Evolutionary conservation across 2,113 vertebrate species (phyloP).

Genomic region (Empidonax alnorum): DNA sequence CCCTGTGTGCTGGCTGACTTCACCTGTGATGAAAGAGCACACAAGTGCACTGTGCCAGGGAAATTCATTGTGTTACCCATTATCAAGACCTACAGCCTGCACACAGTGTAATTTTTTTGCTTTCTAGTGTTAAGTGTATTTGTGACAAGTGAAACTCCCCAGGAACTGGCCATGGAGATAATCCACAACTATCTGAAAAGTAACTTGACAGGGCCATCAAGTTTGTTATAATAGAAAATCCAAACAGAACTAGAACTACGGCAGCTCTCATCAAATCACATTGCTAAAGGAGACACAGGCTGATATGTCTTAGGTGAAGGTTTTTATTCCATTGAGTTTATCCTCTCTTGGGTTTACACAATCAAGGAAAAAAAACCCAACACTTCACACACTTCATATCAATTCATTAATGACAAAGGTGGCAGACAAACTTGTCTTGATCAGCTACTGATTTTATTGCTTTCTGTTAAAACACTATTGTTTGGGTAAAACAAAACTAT

Average conservation of each 20-base stretch:
- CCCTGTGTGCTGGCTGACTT: neutral
- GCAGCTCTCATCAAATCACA: slow-evolving; percentile 36
- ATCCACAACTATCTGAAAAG: slow-evolving; percentile 17
- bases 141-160: slow-evolving; percentile 34
- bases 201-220: slow-evolving; percentile 5
- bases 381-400: slow-evolving; percentile 36
- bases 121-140: neutral
- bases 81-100: slow-evolving; percentile 16
- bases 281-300: slow-evolving; percentile 13
- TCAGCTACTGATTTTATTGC: slow-evolving; percentile 67
- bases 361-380: slow-evolving; percentile 32
- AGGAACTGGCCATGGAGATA: neutral
- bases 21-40: neutral
- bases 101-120: neutral
- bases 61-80: neutral
- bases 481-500: slow-evolving; percentile 46
- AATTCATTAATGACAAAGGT: slow-evolving; percentile 60
- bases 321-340: slow-evolving; percentile 53
- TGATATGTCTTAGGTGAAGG: slow-evolving; percentile 1
- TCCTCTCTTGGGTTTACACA: slow-evolving; percentile 52
- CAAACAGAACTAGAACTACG: neutral
- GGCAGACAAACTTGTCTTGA: slow-evolving; percentile 56
- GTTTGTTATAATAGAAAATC: slow-evolving; percentile 40
- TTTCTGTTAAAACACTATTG: slow-evolving; percentile 41
- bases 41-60: neutral